Evolutionary conservation across 2,113 vertebrate species (phyloP), one percentile per base, ranked within the genome.

Genomic region (Recurvirostra avosetta): DNA sequence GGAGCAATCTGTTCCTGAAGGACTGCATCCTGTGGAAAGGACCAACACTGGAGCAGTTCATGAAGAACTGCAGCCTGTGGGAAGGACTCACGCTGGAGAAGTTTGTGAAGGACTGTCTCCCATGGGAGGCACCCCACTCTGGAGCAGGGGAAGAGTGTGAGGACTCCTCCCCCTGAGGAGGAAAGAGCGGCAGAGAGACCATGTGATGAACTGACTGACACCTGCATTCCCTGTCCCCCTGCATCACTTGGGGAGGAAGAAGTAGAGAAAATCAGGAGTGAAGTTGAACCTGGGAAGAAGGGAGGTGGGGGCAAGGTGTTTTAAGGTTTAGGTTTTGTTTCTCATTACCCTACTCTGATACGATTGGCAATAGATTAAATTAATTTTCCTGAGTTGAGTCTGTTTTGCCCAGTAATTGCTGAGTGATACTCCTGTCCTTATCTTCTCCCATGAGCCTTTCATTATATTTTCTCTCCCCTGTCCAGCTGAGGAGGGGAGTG

Each of bases 221-320:
- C 2, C 7, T 7, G 7, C 14, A 4, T 36, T 88, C 50, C 18
- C 0, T 0, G 0, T 40, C 5, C 13, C 7, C 8, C 8, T 74
- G 10, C 0, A 0, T 18, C 6, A 2, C 41, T 32, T 29, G 2
- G 1, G 4, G 20, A 1, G 2, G 30, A 65, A 18, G 4, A 77
- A 8, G 2, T 5, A 55, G 16, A 65, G 21, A 77, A 67, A 30
- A 47, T 0, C 0, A 0, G 26, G 45, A 74, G 6, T 19, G 8
- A 72, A 63, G 5, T 7, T 65, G 2, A 66, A 5, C 12, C 25
- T 1, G 1, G 36, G 30, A 66, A 62, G n/a, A 9, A 88, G 17
- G 8, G 6, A 25, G 20, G 12, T 50, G 16, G 3, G 9, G 17
- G n/a, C 13, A 34, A 72, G 3, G 8, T 67, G 7, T 19, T 77